Base-by-base conservation (phyloP, 2,888 invertebrate species). In the Calliphora vomitoria region DNA sequence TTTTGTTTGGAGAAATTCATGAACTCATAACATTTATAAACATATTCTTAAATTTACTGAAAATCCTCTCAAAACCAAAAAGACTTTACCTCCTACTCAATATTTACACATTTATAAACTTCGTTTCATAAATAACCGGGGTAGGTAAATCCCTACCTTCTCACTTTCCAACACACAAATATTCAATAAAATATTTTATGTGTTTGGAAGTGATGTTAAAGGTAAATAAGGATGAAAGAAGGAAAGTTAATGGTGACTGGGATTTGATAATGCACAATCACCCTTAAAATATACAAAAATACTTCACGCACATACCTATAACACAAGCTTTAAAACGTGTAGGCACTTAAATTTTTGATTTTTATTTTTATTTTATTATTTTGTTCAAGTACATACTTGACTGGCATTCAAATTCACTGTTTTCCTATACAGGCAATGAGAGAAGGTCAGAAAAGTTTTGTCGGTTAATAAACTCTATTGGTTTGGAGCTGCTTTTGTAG, bases 121-220 rank as follows among this genome's bases (percentile, higher is more conserved):
- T 53, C 13, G n/a, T 64, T 83, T 50, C 6, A 72, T 35, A 31
- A 47, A 68, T 25, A 58, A 13, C 38, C 15, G 47, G 31, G 38
- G 15, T 41, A 31, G 53, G 53, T 47, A 71, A 60, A 44, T 13
- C 10, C 25, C 68, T 41, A 20, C 60, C 58, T 69, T 15, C 13
- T 20, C 10, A 60, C 13, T 53, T 53, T 50, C 8, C 5, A 11
- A 44, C n/a, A 25, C 25, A 55, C 55, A 71, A 83, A 80, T 82
- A 76, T 76, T 75, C 86, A 82, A 86, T 86, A 79, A 82, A 69
- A 79, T 71, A 53, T 75, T 72, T 81, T 72, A 64, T 72, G 58
- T 11, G 69, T 60, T 8, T 60, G n/a, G 13, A 53, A 58, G 38
- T 38, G 35, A 47, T 55, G 18, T 18, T 8, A 44, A 66, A 50